A percentile compares a stretch with the other conserved stretches of the same genome.
phyloP scores from a whole-genome alignment of 2,797 vertebrate species.

The Ispidina picta region DNA sequence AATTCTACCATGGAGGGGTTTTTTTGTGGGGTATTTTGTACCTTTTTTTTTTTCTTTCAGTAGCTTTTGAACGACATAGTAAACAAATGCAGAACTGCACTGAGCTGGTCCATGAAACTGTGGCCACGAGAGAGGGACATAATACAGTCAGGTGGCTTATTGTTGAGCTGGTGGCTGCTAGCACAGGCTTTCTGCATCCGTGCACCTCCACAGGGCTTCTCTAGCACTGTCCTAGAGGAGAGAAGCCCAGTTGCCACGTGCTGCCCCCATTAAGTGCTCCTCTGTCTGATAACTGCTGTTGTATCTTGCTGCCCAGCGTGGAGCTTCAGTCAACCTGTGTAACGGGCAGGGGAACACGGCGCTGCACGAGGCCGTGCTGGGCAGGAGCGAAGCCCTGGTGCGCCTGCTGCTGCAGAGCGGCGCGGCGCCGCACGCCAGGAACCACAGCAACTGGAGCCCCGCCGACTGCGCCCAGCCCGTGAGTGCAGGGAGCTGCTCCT shows the following conservation, averaged over 20 bases:
- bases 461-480: constrained; percentile 89
- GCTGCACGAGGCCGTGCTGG: constrained; percentile 88
- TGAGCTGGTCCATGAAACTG: neutral
- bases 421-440: constrained; percentile 78
- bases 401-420: constrained; percentile 86
- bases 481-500: constrained; percentile 60
- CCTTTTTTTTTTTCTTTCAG: neutral
- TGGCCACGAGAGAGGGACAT: neutral
- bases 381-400: constrained; percentile 81
- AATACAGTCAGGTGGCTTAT: neutral
- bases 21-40: neutral
- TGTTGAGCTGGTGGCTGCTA: neutral
- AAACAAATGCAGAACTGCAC: neutral
- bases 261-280: neutral
- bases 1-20: fast-evolving
- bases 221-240: neutral
- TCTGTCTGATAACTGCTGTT: neutral
- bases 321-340: constrained; percentile 82
- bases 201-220: neutral
- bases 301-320: constrained; percentile 74
- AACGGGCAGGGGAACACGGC: constrained; percentile 90
- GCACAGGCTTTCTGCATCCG: fast-evolving
- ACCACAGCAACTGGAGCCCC: constrained; percentile 85
- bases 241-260: neutral
- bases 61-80: neutral